Conservation (phyloP, 2,888 invertebrate genomes). For the Macrophya annulata region DNA sequence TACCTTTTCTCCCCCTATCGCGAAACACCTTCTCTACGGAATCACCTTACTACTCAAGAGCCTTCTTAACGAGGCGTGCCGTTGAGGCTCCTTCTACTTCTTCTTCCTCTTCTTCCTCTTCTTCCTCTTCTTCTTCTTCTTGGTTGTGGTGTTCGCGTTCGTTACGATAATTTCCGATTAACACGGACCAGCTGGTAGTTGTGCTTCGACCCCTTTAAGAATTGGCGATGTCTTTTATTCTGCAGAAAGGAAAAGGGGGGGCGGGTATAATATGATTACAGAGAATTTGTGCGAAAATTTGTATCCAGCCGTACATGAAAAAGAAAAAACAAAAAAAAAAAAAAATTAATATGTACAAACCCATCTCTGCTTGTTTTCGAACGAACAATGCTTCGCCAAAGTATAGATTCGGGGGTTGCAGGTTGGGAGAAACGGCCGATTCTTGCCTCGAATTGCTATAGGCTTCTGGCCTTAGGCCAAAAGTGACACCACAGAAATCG, state of each 20-base stretch:
- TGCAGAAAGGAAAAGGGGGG: not conserved
- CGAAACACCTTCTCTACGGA: not conserved
- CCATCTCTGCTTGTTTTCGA: conserved; percentile 31
- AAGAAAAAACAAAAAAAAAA: not conserved
- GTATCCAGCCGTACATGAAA: not conserved
- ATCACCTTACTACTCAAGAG: conserved; percentile 32
- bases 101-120: not conserved
- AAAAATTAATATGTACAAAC: not conserved
- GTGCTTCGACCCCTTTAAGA: not conserved
- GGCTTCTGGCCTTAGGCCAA: conserved; percentile 30
- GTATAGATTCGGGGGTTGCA: not conserved
- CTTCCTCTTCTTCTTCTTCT: not conserved
- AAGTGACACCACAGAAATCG: conserved; percentile 53
- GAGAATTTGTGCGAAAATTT: not conserved
- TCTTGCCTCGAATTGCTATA: conserved; percentile 1
- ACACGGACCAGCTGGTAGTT: not conserved
- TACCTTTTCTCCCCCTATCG: conserved; percentile 5
- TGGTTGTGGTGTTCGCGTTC: not conserved
- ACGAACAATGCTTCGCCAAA: conserved; percentile 38
- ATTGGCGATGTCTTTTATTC: not conserved
- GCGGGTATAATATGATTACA: not conserved
- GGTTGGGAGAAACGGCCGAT: not conserved
- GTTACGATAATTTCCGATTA: conserved; percentile 9
- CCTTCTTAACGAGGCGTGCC: conserved; percentile 31
- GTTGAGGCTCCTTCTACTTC: not conserved